These are phyloP conservation scores for Clarias fuscus DNA, from an alignment of 2,797 vertebrate genomes.

Conservation along the genomic window DNA sequence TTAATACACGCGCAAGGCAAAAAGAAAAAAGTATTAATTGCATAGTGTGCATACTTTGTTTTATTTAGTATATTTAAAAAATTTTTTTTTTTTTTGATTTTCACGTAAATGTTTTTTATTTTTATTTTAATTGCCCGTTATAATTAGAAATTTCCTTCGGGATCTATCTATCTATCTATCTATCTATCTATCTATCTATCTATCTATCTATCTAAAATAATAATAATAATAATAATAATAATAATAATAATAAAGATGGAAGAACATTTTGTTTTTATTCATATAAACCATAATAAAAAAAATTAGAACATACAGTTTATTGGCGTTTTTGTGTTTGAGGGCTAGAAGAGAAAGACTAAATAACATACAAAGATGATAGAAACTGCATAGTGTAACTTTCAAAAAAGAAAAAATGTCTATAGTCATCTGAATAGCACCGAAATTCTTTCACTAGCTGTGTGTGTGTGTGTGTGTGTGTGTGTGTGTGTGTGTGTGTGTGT, in stretches of 20 bases:
- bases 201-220: too few species aligned
- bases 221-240: too few species aligned
- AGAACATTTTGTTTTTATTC: not conserved
- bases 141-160: too few species aligned
- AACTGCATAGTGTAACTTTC: not conserved
- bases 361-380: not conserved
- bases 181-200: too few species aligned
- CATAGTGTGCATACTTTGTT: not conserved
- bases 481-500: conserved; percentile 17
- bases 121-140: not conserved
- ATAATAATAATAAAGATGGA: too few species aligned
- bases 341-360: not conserved
- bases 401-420: not conserved
- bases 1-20: not conserved
- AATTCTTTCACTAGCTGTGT: conserved; percentile 26
- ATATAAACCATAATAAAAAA: not conserved
- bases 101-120: not conserved
- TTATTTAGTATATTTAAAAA: too few species aligned
- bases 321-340: not conserved
- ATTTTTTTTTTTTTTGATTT: not conserved
- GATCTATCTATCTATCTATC: too few species aligned
- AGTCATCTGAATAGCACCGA: conserved; percentile 23
- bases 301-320: not conserved
- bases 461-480: conserved; percentile 30
- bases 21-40: not conserved